A percentile compares a stretch with the other conserved stretches of the same genome.
Evolutionary conservation across 53 echinoderm and acorn worm genomes (phyloP).

Genomic region (Paelopatides confundens): DNA sequence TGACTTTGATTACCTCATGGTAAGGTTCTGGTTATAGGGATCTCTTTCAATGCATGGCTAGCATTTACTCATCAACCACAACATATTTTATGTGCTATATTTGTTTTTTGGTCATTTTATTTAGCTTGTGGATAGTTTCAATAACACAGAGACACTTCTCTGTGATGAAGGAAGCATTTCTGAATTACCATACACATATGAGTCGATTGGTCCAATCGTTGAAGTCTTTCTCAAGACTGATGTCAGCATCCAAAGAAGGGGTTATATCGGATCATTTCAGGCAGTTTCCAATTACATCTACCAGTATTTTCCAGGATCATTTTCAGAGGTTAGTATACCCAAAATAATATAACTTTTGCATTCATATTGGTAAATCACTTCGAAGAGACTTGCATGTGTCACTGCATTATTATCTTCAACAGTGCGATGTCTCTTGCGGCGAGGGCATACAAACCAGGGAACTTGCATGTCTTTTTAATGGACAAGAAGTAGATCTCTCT

Average conservation of each 20-base stretch:
- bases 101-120: no score
- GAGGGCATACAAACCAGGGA: constrained; percentile 61
- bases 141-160: constrained; percentile 30
- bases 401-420: no score
- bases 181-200: constrained; percentile 72
- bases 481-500: constrained; percentile 51
- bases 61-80: no score
- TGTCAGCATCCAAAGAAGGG: constrained; percentile 49
- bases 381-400: no score
- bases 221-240: constrained; percentile 55
- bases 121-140: constrained; percentile 70
- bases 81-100: no score
- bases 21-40: no score
- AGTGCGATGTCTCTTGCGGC: constrained; percentile 90
- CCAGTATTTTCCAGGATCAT: constrained; percentile 43
- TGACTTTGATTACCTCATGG: constrained; percentile 67
- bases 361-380: no score
- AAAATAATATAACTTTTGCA: no score
- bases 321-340: constrained; percentile 86
- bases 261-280: constrained; percentile 63
- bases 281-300: constrained; percentile 50
- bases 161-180: constrained; percentile 58
- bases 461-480: constrained; percentile 63
- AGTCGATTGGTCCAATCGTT: constrained; percentile 56
- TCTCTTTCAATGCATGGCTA: no score